phyloP scores from a whole-genome alignment of 1,140 invertebrate species.

The Drosophila yakuba region DNA sequence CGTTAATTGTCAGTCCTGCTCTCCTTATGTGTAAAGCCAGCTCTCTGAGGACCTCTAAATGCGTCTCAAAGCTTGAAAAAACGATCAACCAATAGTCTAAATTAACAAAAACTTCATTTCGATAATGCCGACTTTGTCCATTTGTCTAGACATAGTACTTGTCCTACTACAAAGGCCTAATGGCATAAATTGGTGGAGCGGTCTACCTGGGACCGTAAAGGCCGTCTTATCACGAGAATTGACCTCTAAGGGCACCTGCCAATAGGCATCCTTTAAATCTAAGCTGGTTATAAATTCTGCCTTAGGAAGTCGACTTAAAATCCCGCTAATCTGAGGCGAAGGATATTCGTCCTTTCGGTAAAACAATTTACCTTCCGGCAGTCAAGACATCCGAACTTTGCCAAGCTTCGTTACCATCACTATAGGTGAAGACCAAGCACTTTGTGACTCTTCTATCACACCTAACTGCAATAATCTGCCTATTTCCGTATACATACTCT shows the following conservation, averaged over 20 bases:
- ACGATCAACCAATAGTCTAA: background rate
- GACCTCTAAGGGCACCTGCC: background rate
- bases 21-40: background rate
- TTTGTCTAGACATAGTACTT: background rate
- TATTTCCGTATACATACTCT: background rate
- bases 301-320: background rate
- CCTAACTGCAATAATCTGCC: background rate
- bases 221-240: background rate
- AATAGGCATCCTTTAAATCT: background rate
- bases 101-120: background rate
- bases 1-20: background rate
- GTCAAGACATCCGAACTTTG: background rate
- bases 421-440: background rate
- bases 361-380: background rate
- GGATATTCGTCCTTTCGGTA: background rate
- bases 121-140: background rate
- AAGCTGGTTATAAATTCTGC: background rate
- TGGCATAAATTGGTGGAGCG: background rate
- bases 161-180: background rate
- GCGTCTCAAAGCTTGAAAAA: constrained; percentile 1
- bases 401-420: background rate
- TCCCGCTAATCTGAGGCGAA: background rate
- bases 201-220: background rate
- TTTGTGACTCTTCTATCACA: background rate
- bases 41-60: background rate